Evolutionary conservation across 2,888 invertebrate genomes (phyloP).

Genomic region (Bedellia somnulentella): DNA sequence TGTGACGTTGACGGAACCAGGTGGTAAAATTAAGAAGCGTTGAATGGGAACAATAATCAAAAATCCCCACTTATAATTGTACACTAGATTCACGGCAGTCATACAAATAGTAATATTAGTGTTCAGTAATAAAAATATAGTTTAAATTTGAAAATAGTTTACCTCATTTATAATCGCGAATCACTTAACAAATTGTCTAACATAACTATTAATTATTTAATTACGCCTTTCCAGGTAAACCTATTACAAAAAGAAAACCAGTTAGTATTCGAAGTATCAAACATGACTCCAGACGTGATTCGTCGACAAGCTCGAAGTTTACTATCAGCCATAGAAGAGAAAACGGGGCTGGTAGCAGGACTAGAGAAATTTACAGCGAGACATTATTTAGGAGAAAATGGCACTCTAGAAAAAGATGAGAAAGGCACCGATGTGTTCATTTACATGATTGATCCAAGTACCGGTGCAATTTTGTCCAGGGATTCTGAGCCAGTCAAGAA

Average conservation of each 20-base stretch:
- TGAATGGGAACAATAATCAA: no score
- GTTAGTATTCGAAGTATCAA: conserved; percentile 75
- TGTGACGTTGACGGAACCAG: no score
- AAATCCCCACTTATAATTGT: no score
- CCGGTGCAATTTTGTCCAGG: conserved; percentile 71
- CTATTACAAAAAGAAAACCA: conserved; percentile 76
- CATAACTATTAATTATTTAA: no score
- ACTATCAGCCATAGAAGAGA: conserved; percentile 67
- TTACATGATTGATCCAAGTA: conserved; percentile 79
- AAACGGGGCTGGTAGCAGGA: conserved; percentile 75
- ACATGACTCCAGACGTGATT: conserved; percentile 72
- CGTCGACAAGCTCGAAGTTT: conserved; percentile 36
- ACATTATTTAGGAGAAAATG: conserved; percentile 72
- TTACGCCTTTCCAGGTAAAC: conserved; percentile 73
- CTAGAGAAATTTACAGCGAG: conserved; percentile 83
- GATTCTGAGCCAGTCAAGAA: conserved; percentile 72
- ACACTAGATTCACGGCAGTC: no score
- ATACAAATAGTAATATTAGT: no score
- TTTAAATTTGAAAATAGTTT: no score
- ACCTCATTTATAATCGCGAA: no score
- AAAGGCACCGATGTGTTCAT: conserved; percentile 86
- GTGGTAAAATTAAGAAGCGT: no score
- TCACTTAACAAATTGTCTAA: no score
- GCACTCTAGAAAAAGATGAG: conserved; percentile 72
- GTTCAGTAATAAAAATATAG: no score